Base-by-base conservation (phyloP, 2,888 invertebrate genomes). In the Euzophera pinguis region DNA sequence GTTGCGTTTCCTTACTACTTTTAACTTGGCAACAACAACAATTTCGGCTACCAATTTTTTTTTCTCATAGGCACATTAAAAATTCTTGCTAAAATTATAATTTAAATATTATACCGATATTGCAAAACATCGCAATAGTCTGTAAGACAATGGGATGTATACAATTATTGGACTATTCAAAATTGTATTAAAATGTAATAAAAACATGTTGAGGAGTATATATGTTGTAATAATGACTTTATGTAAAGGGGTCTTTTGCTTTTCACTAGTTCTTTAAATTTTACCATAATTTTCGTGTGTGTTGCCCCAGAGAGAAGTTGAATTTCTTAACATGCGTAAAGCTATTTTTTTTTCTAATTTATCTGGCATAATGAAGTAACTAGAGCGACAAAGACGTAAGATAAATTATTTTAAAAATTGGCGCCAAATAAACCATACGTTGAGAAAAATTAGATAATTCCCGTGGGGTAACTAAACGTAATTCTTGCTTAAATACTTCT, bases 171-270 rank as follows among this genome's bases (percentile, higher is more conserved):
- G 22, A 22, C 22, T n/a, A n/a, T 13, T 38, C 6, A 5, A 38
- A 13, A 38, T 10, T 35, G 5, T 5, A 7, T 4, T 4, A 39
- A 39, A 39, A 39, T 14, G 9, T 16, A 9, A 16, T 8, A 16
- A 9, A 1, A 39, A 16, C 14, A 39, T 16, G 7, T 38, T 22
- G 3, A 38, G 14, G 14, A 38, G 12, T 3, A 16, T 9, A 27
- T 27, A 12, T 27, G 27, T 27, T 43, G 12, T 17, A 3, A 9
- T 32, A 14, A 16, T 16, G 47, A 52, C 32, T 54, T 35, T 29
- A 17, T 54, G n/a, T 55, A 42, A 51, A 42, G 47, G 29, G 27
- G 39, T 34, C 6, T 14, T 42, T 34, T 9, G 45, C 47, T 49
- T 47, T 16, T 37, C 42, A 42, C n/a, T 37, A 29, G 48, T 45